Conservation (phyloP, 2,888 invertebrate species). For the Rhimphoctona megacephalus region DNA sequence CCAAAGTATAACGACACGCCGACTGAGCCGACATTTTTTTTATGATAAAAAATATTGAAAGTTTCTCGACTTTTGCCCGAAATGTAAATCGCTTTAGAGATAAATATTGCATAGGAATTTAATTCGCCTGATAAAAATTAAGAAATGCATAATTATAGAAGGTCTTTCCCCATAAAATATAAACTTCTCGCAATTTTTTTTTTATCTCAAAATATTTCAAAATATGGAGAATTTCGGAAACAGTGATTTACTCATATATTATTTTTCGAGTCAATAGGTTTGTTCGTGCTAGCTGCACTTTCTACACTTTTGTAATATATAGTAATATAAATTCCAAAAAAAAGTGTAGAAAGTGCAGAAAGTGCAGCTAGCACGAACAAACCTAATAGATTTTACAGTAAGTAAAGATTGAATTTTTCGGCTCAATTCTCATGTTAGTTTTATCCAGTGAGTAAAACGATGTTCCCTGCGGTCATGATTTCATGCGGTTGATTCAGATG, state of each 20-base stretch:
- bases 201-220: not conserved
- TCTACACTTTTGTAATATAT: too few relatives aligned
- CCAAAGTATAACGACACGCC: not conserved
- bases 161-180: not conserved
- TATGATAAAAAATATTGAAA: not conserved
- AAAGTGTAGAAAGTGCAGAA: too few relatives aligned
- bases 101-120: not conserved
- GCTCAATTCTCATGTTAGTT: not conserved
- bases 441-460: conserved; percentile 10
- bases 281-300: too few relatives aligned
- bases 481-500: conserved; percentile 44
- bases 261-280: not conserved
- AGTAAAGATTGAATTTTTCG: not conserved
- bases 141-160: too few relatives aligned
- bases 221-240: not conserved
- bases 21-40: not conserved
- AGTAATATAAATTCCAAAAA: too few relatives aligned
- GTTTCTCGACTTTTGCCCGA: not conserved
- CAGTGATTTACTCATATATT: not conserved
- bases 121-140: too few relatives aligned
- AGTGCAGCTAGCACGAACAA: too few relatives aligned
- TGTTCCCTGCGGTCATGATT: not conserved
- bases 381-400: too few relatives aligned
- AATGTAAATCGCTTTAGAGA: not conserved
- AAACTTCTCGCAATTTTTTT: not conserved